A percentile compares a stretch with the other conserved stretches of the same genome.
phyloP scores from a whole-genome alignment of 2,888 invertebrate species.

The Noctua comes region DNA sequence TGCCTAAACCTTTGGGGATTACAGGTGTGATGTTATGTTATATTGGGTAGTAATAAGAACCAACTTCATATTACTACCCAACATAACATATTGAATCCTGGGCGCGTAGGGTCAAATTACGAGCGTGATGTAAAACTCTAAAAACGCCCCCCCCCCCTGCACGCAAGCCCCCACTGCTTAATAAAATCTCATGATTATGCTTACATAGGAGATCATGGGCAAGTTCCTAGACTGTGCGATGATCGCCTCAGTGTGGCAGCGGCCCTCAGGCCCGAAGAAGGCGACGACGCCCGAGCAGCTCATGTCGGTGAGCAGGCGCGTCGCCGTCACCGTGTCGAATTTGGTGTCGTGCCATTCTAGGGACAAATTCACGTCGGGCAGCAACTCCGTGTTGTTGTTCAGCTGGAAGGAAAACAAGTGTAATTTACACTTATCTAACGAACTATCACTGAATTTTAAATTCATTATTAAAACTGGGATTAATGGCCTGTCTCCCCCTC shows the following conservation, averaged over 20 bases:
- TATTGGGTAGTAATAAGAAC: background rate
- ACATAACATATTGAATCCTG: background rate
- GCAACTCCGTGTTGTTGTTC: slow-evolving; percentile 92
- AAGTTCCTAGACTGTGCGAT: slow-evolving; percentile 98
- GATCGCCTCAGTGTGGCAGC: slow-evolving; percentile 98
- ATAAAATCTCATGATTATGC: slow-evolving; percentile 73
- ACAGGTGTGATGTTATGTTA: too few relatives aligned
- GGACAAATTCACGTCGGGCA: slow-evolving; percentile 93
- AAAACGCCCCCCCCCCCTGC: background rate
- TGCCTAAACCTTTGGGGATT: too few relatives aligned
- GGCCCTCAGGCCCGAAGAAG: slow-evolving; percentile 98
- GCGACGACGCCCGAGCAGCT: slow-evolving; percentile 96
- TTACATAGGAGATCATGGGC: slow-evolving; percentile 99
- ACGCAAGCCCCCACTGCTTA: too few relatives aligned
- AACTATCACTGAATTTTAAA: background rate
- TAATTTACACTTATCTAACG: background rate
- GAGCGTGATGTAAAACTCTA: background rate
- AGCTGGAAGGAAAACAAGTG: slow-evolving; percentile 88
- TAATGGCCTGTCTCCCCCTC: background rate
- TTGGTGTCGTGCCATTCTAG: slow-evolving; percentile 96
- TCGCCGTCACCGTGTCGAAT: slow-evolving; percentile 96
- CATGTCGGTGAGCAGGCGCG: slow-evolving; percentile 96
- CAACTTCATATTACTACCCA: too few relatives aligned
- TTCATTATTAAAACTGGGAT: background rate
- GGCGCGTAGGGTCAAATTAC: background rate